Evolutionary conservation across 2,113 vertebrate species (phyloP).

Genomic region (Phalacrocorax aristotelis): DNA sequence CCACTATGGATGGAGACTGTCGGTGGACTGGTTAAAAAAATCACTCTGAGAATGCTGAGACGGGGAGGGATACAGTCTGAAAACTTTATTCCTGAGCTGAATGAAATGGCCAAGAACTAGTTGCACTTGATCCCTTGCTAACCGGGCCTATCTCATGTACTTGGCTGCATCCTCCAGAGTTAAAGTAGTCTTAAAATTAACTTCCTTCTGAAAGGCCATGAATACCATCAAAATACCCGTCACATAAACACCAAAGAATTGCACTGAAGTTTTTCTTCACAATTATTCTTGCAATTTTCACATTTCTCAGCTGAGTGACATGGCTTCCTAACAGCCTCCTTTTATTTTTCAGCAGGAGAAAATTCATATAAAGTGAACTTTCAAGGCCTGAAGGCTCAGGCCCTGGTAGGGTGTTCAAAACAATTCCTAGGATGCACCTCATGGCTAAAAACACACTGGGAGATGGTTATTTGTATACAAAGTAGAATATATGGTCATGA

Average conservation of each 20-base stretch:
- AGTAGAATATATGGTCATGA: neutral
- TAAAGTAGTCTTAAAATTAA: neutral
- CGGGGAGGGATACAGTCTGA: no score
- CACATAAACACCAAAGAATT: neutral
- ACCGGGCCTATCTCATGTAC: neutral
- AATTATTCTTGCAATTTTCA: neutral
- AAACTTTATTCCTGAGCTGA: neutral
- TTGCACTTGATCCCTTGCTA: neutral
- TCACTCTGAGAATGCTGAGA: neutral
- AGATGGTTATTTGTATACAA: neutral
- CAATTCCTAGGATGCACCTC: neutral
- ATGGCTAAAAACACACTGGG: neutral
- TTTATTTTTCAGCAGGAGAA: neutral
- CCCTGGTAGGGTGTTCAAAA: neutral
- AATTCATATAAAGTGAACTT: neutral
- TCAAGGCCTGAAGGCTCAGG: neutral
- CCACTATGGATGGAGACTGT: neutral
- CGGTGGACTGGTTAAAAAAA: neutral
- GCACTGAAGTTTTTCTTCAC: neutral
- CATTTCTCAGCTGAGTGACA: neutral
- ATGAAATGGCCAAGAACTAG: neutral
- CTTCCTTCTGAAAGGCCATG: neutral
- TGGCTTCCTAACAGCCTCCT: neutral
- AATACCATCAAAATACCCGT: neutral
- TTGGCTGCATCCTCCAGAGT: neutral